Base-by-base conservation (phyloP, 2,113 vertebrate species). In the Bambusicola thoracicus region DNA sequence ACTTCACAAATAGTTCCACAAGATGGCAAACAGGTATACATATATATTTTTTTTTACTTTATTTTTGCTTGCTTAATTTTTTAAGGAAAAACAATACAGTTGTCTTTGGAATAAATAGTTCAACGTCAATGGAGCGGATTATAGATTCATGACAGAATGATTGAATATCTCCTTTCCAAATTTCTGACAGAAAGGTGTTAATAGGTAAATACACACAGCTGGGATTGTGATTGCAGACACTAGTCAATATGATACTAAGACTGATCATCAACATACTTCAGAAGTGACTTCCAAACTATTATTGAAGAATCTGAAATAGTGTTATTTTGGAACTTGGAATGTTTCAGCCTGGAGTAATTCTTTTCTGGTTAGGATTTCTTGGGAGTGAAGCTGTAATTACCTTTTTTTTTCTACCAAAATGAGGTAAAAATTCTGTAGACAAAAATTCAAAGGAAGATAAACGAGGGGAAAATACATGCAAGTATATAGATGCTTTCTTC, bases 261-360 rank as follows among this genome's bases (percentile, higher is more conserved):
- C 6, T 1, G 1, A 22, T 30, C n/a, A 34, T 9, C 18, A 44
- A 13, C 17, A 20, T 1, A 0, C 11, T 70, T 79, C 40, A 62
- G 19, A 59, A 79, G 6, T 6, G 24, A 65, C 11, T 13, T 69
- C 44, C 15, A 34, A 48, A 49, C 10, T 40, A 11, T 19, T 38
- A 8, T 27, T 36, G 58, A 20, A 56, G 17, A 30, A 6, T 12
- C 51, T 63, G 40, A 8, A 27, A 11, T 44, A 55, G 17, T 20
- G 10, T 22, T 44, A 62, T 15, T 41, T 25, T 53, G 36, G 46
- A 46, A 46, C 11, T 41, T 8, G 15, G 21, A 10, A 27, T 68
- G 19, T 38, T 43, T 44, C 32, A 78, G 25, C 14, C 17, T 30
- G 7, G 13, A 32, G 25, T 6, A 69, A 53, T 5, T 32, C 22